Base-by-base conservation (phyloP, 2,797 vertebrate species). In the Pseudomugil gertrudae region DNA sequence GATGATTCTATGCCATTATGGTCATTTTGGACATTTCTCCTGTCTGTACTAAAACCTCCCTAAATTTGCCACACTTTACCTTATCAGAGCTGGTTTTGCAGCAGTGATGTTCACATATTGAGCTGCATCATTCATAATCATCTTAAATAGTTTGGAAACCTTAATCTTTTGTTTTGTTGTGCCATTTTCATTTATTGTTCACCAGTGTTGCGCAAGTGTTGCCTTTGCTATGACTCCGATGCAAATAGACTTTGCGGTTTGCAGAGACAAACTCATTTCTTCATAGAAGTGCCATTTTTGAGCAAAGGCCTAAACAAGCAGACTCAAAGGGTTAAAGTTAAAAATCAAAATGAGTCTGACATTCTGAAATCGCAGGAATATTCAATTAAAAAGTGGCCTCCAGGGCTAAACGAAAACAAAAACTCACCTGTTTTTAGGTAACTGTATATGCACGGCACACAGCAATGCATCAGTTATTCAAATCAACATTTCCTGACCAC, bases 401-500 rank as follows among this genome's bases (percentile, higher is more conserved):
- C n/a, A 23, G n/a, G 21, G 45, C 48, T 51, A 27, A 27, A 51
- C 1, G 9, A 29, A 29, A 32, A 32, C 32, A 32, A 32, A 32
- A 32, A 30, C 3, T 3, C 19, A 43, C 7, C n/a, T 43, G 17
- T 43, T 43, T 43, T n/a, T n/a, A 43, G 19, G 40, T n/a, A 54
- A 40, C 17, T 63, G 32, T 63, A 30, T 27, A 29, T 15, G 14
- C 40, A 52, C 19, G 52, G 48, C 48, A 50, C 63, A 36, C 9
- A 72, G 32, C 27, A 53, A 45, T 10, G 38, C 57, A 47, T 74
- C 60, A 78, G 26, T 43, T 43, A 40, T 78, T 75, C 61, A 80
- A 67, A 81, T 73, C 3, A 59, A 81, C 61, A 66, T 76, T 68
- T 80, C 48, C 65, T 38, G 52, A 62, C 13, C 32, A 57, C 57